phyloP scores from a whole-genome alignment of 2,113 vertebrate species.

The Sylvia atricapilla region DNA sequence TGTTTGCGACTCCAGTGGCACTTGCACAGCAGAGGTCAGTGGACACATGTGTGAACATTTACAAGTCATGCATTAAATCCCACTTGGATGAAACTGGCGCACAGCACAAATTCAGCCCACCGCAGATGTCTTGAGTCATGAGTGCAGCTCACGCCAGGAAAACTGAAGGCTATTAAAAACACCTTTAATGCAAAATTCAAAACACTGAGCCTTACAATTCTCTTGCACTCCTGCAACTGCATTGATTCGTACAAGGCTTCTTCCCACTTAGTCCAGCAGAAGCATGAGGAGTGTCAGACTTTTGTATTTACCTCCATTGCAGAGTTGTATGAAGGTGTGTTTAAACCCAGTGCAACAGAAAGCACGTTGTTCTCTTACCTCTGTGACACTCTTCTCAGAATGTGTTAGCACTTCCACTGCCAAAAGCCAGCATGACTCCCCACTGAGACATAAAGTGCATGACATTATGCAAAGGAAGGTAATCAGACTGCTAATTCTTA shows the following conservation, averaged over 20 bases:
- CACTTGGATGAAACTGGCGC: not conserved
- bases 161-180: not conserved
- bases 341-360: not conserved
- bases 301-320: not conserved
- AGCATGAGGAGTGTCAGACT: not conserved
- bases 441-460: not conserved
- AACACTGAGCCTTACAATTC: not conserved
- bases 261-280: not conserved
- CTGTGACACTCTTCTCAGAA: not conserved
- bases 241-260: not conserved
- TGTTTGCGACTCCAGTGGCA: not conserved
- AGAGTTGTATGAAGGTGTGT: not conserved
- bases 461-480: not conserved
- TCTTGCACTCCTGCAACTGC: not conserved
- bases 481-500: slow-evolving; percentile 15
- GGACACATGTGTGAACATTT: not conserved
- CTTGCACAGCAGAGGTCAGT: not conserved
- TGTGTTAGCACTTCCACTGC: not conserved
- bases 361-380: not conserved
- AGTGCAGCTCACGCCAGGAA: not conserved
- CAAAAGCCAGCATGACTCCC: not conserved
- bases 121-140: not conserved
- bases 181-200: not conserved
- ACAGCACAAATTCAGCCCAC: not conserved
- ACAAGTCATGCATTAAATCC: not conserved